phyloP scores from a whole-genome alignment of 1,140 invertebrate species.

The Thaumatotibia leucotreta region DNA sequence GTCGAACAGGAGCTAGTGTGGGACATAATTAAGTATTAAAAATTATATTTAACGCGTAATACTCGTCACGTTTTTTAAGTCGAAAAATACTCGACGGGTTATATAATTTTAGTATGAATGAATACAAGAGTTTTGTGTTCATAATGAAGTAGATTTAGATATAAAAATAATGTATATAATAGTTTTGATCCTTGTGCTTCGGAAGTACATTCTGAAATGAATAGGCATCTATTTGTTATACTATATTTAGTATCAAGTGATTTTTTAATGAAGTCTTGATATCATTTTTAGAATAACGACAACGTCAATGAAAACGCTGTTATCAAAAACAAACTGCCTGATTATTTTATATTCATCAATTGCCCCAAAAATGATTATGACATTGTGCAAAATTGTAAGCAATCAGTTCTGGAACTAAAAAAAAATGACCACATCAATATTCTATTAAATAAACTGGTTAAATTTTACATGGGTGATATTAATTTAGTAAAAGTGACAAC shows the following conservation, averaged over 20 bases:
- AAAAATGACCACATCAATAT: conserved; percentile 76
- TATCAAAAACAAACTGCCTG: conserved; percentile 60
- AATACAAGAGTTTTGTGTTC: no score
- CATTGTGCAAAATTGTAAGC: conserved; percentile 72
- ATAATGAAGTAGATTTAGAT: no score
- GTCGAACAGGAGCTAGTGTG: no score
- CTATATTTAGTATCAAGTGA: no score
- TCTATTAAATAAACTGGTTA: conserved; percentile 75
- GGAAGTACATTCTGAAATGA: no score
- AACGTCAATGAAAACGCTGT: conserved; percentile 32
- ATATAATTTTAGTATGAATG: no score
- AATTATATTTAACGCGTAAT: no score
- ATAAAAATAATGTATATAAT: no score
- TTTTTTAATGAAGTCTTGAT: neutral
- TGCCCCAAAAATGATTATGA: conserved; percentile 79
- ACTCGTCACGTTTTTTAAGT: no score
- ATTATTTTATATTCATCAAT: conserved; percentile 79
- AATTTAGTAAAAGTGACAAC: conserved; percentile 22
- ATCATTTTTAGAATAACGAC: conserved; percentile 25
- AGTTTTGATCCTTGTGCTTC: neutral
- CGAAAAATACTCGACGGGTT: no score
- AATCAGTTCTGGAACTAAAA: conserved; percentile 79
- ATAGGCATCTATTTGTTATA: no score
- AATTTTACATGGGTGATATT: conserved; percentile 51
- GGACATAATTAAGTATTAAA: no score